These are phyloP conservation scores for Anarhynchus alexandrinus DNA, from an alignment of 2,113 vertebrate species.

Conservation along the genomic window DNA sequence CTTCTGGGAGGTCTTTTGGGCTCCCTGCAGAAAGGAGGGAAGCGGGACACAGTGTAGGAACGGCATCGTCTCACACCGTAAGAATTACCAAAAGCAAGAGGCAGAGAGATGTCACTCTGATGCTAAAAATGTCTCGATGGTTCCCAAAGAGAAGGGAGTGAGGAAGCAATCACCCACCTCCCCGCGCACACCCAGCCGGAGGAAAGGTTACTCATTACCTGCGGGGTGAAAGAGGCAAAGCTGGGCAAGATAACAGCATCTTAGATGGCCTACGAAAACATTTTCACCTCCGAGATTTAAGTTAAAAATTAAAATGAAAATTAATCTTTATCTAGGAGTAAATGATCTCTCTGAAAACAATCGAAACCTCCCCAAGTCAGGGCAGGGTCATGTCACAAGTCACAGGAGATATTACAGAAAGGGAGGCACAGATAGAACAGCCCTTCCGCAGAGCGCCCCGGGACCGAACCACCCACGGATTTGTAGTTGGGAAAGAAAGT, in stretches of 20 bases:
- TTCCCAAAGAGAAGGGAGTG: neutral
- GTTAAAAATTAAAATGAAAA: slow-evolving; percentile 63
- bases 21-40: neutral
- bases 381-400: neutral
- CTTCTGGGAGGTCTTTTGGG: neutral
- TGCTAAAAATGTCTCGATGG: neutral
- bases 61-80: rapidly evolving
- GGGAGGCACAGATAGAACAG: neutral
- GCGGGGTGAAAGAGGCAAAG: neutral
- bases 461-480: neutral
- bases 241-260: slow-evolving; percentile 15
- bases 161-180: neutral
- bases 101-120: neutral
- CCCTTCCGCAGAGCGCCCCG: neutral
- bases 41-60: neutral
- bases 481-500: neutral
- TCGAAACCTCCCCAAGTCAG: neutral
- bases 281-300: neutral
- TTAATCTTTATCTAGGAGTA: slow-evolving; percentile 23
- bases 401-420: neutral
- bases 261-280: neutral
- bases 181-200: neutral
- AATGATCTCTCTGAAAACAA: neutral
- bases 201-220: neutral
- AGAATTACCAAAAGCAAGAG: neutral